A percentile compares a stretch with the other conserved stretches of the same genome.
phyloP scores from a whole-genome alignment of 2,888 invertebrate species.

The Lepas anatifera region DNA sequence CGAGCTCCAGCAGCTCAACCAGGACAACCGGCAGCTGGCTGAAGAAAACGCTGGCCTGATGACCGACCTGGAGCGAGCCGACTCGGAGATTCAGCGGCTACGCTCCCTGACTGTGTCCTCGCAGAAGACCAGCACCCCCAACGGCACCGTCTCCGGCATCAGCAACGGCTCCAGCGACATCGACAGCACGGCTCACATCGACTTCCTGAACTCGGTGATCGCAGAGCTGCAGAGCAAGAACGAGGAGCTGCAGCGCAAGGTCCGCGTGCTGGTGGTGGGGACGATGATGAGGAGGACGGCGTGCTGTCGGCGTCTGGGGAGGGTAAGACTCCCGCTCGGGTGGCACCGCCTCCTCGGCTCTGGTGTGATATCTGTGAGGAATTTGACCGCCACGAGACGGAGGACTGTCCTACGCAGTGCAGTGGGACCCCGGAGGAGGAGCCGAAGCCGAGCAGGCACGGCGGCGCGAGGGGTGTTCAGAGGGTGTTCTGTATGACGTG shows the following conservation, averaged over 20 bases:
- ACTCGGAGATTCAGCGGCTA: too few species aligned
- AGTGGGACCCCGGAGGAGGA: conserved; percentile 43
- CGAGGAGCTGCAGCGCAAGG: conserved; percentile 61
- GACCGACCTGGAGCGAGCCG: too few species aligned
- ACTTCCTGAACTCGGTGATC: conserved; percentile 91
- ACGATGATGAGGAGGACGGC: conserved; percentile 36
- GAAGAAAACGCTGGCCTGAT: too few species aligned
- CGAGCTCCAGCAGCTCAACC: background rate
- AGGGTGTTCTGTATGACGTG: conserved; percentile 85
- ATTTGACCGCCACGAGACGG: conserved; percentile 94
- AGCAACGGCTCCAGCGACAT: background rate
- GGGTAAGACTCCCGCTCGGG: background rate
- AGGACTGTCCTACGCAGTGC: conserved; percentile 85
- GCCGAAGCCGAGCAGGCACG: conserved; percentile 39
- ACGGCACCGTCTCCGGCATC: background rate
- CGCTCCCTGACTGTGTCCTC: too few species aligned
- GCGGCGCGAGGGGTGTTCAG: conserved; percentile 29
- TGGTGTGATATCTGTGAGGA: conserved; percentile 97
- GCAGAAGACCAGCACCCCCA: background rate
- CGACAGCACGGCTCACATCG: conserved; percentile 35
- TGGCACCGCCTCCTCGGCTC: conserved; percentile 57
- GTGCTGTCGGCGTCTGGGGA: background rate
- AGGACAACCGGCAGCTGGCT: background rate
- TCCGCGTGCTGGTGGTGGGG: conserved; percentile 65
- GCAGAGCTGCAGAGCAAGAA: conserved; percentile 91